Evolutionary conservation across 2,797 vertebrate species (phyloP).

Genomic region (Eptatretus atami): DNA sequence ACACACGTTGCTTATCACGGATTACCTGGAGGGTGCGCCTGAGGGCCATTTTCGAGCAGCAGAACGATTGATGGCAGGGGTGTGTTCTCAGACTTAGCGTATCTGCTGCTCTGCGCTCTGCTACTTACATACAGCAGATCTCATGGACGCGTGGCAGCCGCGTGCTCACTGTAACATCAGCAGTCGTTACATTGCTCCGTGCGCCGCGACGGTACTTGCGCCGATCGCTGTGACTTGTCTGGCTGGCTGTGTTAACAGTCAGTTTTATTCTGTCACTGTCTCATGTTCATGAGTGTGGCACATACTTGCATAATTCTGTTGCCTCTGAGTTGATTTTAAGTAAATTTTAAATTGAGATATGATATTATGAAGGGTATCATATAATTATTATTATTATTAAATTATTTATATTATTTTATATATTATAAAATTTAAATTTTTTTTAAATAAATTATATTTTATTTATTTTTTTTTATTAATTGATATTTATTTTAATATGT

Average conservation of each 20-base stretch:
- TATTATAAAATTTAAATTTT: too few relatives aligned
- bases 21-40: conserved; percentile 68
- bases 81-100: conserved; percentile 50
- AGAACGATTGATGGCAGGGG: conserved; percentile 43
- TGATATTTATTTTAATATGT: too few relatives aligned
- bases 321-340: too few relatives aligned
- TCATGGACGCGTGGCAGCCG: conserved; percentile 84
- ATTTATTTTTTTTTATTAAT: too few relatives aligned
- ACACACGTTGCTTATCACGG: conserved; percentile 92
- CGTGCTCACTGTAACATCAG: conserved; percentile 82
- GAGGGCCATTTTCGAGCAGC: conserved; percentile 53
- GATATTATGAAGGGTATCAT: too few relatives aligned
- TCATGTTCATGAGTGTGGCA: too few relatives aligned
- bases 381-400: too few relatives aligned
- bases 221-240: conserved; percentile 77
- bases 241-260: conserved; percentile 54
- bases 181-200: conserved; percentile 86
- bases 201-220: conserved; percentile 80
- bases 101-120: conserved; percentile 68
- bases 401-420: too few relatives aligned
- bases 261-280: not conserved
- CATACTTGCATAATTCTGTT: too few relatives aligned
- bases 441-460: too few relatives aligned
- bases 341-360: too few relatives aligned
- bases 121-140: conserved; percentile 83